Evolutionary conservation across 2,797 vertebrate species (phyloP).

Genomic region (Notoglanidium macrostoma): DNA sequence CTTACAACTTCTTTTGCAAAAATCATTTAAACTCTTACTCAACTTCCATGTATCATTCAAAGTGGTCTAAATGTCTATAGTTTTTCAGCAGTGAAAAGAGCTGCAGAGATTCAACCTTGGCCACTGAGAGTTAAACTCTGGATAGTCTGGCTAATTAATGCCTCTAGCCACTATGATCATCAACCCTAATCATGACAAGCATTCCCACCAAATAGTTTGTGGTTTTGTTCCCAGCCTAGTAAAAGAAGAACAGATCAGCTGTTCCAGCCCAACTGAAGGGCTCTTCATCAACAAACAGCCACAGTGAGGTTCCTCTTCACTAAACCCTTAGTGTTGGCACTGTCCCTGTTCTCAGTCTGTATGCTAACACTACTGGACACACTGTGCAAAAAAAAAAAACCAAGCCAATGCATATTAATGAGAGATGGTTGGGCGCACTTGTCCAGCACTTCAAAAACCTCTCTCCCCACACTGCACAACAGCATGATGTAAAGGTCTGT

Average conservation of each 20-base stretch:
- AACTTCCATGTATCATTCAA: neutral
- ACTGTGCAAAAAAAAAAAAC: constrained; percentile 4
- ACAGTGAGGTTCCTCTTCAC: constrained; percentile 33
- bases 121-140: neutral
- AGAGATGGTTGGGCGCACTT: constrained; percentile 21
- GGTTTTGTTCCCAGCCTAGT: constrained; percentile 10
- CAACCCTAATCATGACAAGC: neutral
- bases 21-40: neutral
- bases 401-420: constrained; percentile 37
- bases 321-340: constrained; percentile 12
- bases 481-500: constrained; percentile 20
- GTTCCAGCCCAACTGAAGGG: constrained; percentile 30
- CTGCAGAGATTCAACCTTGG: neutral
- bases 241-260: constrained; percentile 34
- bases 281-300: constrained; percentile 33
- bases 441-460: constrained; percentile 33
- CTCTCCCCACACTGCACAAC: constrained; percentile 3
- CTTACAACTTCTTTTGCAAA: neutral
- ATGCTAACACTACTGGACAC: neutral
- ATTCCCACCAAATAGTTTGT: constrained; percentile 15
- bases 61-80: neutral
- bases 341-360: constrained; percentile 16
- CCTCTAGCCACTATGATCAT: neutral
- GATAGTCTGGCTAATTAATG: neutral
- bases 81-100: neutral